Evolutionary conservation across 2,113 vertebrate species (phyloP).

Genomic region (rat (Rattus norvegicus)): GRCr8 NC_086025.1:52442501-52443000

Average conservation of each 20-base stretch:
- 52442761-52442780: neutral
- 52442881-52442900: neutral
- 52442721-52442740: neutral
- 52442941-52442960: neutral
- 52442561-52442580: neutral
- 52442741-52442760: neutral
- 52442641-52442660: conserved; percentile 36
- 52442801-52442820: neutral
- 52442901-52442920: neutral
- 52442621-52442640: neutral
- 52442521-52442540: neutral
- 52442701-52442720: neutral
- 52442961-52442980: neutral
- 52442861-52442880: neutral
- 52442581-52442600: neutral
- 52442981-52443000: conserved; percentile 1
- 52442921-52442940: neutral
- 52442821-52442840: neutral
- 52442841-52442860: conserved; percentile 3
- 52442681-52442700: neutral
- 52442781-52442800: neutral
- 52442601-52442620: neutral
- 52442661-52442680: neutral
- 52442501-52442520: neutral
- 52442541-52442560: neutral